Base-by-base conservation (phyloP, 2,888 invertebrate genomes). In the Apamea sordens region DNA sequence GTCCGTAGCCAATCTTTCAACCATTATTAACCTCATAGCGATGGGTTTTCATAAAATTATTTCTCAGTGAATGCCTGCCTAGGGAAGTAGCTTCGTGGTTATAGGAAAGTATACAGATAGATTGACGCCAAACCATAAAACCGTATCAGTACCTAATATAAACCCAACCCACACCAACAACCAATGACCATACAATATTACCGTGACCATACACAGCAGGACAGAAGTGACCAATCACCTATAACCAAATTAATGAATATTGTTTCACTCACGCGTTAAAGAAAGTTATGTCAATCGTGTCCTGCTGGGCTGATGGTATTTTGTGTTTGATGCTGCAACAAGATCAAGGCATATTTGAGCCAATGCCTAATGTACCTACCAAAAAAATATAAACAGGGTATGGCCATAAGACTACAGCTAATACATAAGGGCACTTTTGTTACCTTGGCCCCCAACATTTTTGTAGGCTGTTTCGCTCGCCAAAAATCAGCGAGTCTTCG, bases 241-340 rank as follows among this genome's bases (percentile, higher is more conserved):
- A 75, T 24, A 44, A 4, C 13, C 64, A 76, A 72, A 72, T 65
- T 63, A 87, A 83, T 68, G 6, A 63, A 69, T 64, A 65, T 72
- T 67, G n/a, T 82, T 84, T 21, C 50, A 89, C 83, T 82, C 77
- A 84, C 87, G 82, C 73, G 68, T 82, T 85, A 79, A 82, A 78
- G 73, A 73, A 87, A 32, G 56, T 86, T 70, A 89, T 83, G 63
- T 89, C 81, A 82, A 81, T 83, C 69, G 65, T 75, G 73, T 88
- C 87, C 84, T 89, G 77, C 70, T 53, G 77, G 73, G 72, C 53
- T 64, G 82, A 36, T 21, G 82, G 82, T 63, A 80, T 32, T 75
- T 71, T 69, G 73, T 74, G 80, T 80, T 80, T 83, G 72, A 69
- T 73, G 76, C 87, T 83, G 87, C 21, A 89, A 89, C 82, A 86